Evolutionary conservation across 2,888 invertebrate species (phyloP).

Genomic region (Orchestes rusci): DNA sequence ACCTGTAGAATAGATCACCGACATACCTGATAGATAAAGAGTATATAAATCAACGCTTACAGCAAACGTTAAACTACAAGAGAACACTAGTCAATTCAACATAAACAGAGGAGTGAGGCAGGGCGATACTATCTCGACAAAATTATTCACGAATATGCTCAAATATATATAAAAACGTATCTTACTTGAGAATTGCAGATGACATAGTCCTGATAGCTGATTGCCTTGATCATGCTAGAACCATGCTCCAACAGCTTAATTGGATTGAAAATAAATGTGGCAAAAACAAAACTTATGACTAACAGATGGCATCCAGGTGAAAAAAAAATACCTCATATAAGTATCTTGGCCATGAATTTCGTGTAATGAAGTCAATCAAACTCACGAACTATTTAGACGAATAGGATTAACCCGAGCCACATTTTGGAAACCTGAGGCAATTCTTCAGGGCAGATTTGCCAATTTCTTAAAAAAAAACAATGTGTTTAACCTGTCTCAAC

Average conservation of each 20-base stretch:
- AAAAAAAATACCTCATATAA: not conserved
- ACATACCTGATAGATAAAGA: not conserved
- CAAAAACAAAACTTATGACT: not conserved
- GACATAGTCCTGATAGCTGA: not conserved
- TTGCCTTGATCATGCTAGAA: not conserved
- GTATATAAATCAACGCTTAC: not conserved
- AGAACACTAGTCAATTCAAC: not conserved
- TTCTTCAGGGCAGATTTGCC: not conserved
- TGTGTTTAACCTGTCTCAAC: not conserved
- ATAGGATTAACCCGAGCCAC: not conserved
- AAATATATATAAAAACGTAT: not conserved
- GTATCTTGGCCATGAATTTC: not conserved
- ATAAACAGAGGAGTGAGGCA: no score
- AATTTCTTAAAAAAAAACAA: not conserved
- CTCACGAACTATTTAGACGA: not conserved
- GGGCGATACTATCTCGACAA: no score
- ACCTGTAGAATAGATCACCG: not conserved
- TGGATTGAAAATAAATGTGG: not conserved
- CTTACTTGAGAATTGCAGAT: not conserved
- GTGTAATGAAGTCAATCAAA: not conserved
- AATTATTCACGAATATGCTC: not conserved
- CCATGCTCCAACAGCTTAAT: not conserved
- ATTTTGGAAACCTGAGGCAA: not conserved
- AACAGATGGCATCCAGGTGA: not conserved
- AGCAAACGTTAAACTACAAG: constrained; percentile 3